Evolutionary conservation across 2,113 vertebrate species (phyloP).

Genomic region (Tetrao urogallus): DNA sequence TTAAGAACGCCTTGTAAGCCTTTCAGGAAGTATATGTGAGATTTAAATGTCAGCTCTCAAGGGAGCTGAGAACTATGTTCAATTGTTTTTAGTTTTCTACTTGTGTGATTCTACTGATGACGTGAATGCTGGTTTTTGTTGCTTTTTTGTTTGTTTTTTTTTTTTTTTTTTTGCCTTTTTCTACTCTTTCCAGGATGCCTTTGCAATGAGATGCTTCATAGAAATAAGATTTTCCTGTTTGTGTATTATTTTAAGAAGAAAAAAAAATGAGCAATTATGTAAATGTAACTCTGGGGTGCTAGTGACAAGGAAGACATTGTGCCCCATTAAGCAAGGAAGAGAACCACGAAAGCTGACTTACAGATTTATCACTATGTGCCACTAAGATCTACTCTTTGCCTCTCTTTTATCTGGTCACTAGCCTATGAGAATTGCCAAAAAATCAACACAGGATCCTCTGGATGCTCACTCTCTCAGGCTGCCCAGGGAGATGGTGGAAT

Average conservation of each 20-base stretch:
- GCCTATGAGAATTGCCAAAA: neutral
- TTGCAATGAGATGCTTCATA: neutral
- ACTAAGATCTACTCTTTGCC: neutral
- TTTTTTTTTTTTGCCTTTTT: neutral
- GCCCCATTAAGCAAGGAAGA: neutral
- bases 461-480: neutral
- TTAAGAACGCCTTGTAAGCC: neutral
- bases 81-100: slow-evolving; percentile 21
- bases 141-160: neutral
- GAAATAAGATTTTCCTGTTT: neutral
- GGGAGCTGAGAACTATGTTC: slow-evolving; percentile 23
- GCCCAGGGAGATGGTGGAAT: too few species aligned
- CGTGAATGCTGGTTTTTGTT: neutral
- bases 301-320: neutral
- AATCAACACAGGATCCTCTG: neutral
- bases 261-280: neutral
- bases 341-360: neutral
- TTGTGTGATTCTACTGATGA: neutral
- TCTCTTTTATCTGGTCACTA: neutral
- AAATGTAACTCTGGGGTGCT: neutral
- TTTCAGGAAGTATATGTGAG: slow-evolving; percentile 27
- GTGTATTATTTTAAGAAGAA: neutral
- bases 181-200: slow-evolving; percentile 37
- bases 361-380: neutral
- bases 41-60: slow-evolving; percentile 49